Base-by-base conservation (phyloP, 2,888 invertebrate species). In the Stenurella melanura region DNA sequence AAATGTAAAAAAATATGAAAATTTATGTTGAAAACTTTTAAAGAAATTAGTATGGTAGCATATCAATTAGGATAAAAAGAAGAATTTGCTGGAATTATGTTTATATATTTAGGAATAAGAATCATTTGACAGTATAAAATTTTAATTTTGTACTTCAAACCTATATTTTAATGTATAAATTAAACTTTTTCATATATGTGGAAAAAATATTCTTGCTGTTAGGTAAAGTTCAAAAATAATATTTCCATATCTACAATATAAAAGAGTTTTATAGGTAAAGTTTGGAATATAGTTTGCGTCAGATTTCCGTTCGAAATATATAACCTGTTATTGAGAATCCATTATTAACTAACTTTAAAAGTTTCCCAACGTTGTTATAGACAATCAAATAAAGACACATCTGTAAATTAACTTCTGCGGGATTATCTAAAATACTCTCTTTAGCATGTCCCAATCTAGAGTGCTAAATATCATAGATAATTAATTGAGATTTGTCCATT, bases 401-500 rank as follows among this genome's bases (percentile, higher is more conserved):
- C 7, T 9, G 30, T 34, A 9, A 50, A 50, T 50, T 15, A 50
- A 50, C 15, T 50, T 15, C n/a, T n/a, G 6, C 6, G 1, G 4
- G 50, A 50, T 50, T 6, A 15, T 50, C 15, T 50, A 50, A 50
- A 50, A 50, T n/a, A 50, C 5, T 50, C 50, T 50, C 15, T 50
- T 50, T 34, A 34, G 30, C 30, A 34, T 34, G 50, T 15, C 50
- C 4, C 9, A 12, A 50, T 50, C 6, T 34, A 18, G 42, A 12
- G 17, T 64, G 38, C 19, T 38, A 34, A 64, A 30, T 61, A 63
- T 72, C 57, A 73, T 66, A 56, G 80, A 81, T 81, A 81, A 81
- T 80, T 81, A 80, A 81, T 81, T 75, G 81, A 74, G 80, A 81
- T 81, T 81, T 79, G 79, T 78, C 80, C 75, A 81, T 81, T 75